phyloP scores from a whole-genome alignment of 1,140 invertebrate genomes.

The Thrips palmi region DNA sequence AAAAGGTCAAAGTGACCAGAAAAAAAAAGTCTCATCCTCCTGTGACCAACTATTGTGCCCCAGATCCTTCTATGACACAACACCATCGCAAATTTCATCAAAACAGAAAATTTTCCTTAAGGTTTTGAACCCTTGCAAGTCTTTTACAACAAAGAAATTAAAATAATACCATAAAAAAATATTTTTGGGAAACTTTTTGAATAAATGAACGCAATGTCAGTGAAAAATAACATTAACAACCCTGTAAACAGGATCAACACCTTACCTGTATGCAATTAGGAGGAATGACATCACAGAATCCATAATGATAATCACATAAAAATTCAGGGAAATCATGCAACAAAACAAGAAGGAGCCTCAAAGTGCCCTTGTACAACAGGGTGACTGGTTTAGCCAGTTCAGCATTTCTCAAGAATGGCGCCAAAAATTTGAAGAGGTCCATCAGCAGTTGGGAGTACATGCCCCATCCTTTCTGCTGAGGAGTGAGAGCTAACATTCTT shows the following conservation, averaged over 20 bases:
- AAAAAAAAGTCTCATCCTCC: no score
- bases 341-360: constrained; percentile 86
- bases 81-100: constrained; percentile 1
- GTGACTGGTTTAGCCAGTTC: constrained; percentile 86
- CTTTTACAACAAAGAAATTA: no score
- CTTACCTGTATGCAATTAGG: constrained; percentile 85
- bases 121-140: no score
- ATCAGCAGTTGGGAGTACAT: constrained; percentile 83
- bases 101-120: no score
- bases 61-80: no score
- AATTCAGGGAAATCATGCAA: constrained; percentile 99
- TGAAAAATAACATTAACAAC: not conserved
- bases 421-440: constrained; percentile 90
- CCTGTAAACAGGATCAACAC: no score
- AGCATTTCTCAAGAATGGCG: constrained; percentile 91
- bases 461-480: constrained; percentile 56
- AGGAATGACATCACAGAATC: constrained; percentile 98
- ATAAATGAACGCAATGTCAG: not conserved
- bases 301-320: constrained; percentile 96
- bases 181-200: no score
- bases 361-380: constrained; percentile 86
- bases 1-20: no score
- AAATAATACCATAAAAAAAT: no score
- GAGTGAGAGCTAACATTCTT: constrained; percentile 71
- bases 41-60: no score